A percentile compares a stretch with the other conserved stretches of the same genome.
Conservation (phyloP, 2,797 vertebrate genomes). For the Pogoniulus pusillus region DNA sequence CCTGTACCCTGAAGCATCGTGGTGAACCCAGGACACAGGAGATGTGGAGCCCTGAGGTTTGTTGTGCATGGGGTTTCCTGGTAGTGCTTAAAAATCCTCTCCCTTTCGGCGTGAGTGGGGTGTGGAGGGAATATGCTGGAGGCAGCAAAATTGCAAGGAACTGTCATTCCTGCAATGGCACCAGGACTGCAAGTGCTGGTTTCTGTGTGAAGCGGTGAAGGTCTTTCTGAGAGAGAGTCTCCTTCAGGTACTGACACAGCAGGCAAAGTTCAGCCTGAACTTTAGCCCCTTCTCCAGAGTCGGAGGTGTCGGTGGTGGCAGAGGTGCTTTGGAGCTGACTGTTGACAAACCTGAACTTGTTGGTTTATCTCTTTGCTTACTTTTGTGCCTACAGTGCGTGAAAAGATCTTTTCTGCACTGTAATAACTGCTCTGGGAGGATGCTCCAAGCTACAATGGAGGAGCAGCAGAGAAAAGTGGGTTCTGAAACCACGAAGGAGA, state of each 20-base stretch:
- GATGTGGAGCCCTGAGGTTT: accelerated
- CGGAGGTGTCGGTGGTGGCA: background rate
- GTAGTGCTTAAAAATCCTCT: background rate
- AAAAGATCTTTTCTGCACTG: background rate
- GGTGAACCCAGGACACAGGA: accelerated
- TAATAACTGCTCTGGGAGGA: background rate
- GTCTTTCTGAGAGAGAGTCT: background rate
- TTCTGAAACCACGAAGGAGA: background rate
- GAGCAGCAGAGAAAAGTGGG: background rate
- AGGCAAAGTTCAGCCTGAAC: background rate
- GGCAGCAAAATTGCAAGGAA: background rate
- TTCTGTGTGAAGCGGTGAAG: background rate
- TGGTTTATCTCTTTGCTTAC: background rate
- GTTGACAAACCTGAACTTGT: too few species aligned
- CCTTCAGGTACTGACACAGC: background rate
- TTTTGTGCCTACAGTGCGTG: background rate
- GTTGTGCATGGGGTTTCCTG: background rate
- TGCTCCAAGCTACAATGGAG: background rate
- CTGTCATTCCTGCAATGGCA: background rate
- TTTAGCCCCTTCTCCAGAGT: background rate
- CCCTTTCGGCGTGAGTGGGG: background rate
- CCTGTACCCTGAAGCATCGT: accelerated
- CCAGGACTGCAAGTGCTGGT: background rate
- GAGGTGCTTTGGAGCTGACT: background rate
- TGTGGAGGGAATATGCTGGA: background rate